Percentiles rank a stretch among this genome's conserved stretches.
These are phyloP conservation scores for Empidonax traillii DNA, from an alignment of 2,113 vertebrate genomes.

Conservation along the genomic window DNA sequence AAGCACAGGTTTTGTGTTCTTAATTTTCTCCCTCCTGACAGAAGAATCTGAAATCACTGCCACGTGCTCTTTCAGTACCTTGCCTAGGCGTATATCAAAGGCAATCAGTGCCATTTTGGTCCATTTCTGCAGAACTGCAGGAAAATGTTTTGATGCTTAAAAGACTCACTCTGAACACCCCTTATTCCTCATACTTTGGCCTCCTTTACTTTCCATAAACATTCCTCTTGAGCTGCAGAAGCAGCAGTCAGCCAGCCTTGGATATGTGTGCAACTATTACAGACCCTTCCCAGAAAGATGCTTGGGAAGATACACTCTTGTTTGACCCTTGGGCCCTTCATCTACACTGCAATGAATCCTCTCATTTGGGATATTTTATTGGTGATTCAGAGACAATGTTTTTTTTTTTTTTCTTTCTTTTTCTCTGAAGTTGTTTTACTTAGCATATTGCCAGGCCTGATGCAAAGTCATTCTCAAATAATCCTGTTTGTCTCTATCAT, in stretches of 20 bases:
- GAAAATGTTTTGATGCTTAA: background rate
- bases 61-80: background rate
- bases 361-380: background rate
- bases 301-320: background rate
- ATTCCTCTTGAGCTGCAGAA: background rate
- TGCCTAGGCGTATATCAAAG: background rate
- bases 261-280: background rate
- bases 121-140: background rate
- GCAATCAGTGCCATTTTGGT: background rate
- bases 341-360: background rate
- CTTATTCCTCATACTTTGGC: background rate
- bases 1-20: background rate
- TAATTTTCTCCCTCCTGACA: background rate
- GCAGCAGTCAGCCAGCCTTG: background rate
- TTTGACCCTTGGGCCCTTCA: background rate
- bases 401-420: background rate
- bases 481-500: background rate
- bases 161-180: background rate
- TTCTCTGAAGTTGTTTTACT: background rate
- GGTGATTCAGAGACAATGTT: background rate
- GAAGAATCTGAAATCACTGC: background rate
- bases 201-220: constrained; percentile 26
- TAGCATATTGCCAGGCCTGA: background rate
- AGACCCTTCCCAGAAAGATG: background rate
- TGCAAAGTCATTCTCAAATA: background rate